These are phyloP conservation scores for Pocillopora grandis DNA, from an alignment of 92 coral and sea anemone species.

Conservation along the genomic window DNA sequence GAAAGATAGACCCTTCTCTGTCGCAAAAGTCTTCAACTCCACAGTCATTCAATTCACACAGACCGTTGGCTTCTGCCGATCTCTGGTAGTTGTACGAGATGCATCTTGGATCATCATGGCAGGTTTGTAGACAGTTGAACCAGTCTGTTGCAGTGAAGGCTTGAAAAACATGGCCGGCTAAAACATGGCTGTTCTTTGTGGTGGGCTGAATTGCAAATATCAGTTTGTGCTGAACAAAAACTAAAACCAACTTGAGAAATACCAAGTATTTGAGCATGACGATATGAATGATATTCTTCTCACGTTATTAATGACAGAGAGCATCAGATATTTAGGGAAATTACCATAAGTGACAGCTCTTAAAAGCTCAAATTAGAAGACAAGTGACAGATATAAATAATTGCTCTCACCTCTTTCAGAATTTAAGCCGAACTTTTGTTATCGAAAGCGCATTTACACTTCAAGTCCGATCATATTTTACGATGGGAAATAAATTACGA, in stretches of 20 bases:
- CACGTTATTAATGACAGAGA: too few species aligned
- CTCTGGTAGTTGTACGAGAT: constrained; percentile 44
- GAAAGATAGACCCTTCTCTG: neutral
- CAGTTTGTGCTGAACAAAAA: neutral
- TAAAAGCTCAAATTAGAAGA: too few species aligned
- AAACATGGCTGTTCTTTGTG: constrained; percentile 6
- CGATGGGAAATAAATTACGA: too few species aligned
- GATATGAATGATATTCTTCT: neutral
- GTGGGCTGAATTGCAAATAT: neutral
- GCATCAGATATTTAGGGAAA: too few species aligned
- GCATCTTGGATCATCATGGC: constrained; percentile 20
- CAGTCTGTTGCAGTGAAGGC: constrained; percentile 20
- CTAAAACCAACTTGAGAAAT: neutral
- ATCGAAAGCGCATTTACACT: too few species aligned
- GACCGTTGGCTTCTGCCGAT: constrained; percentile 8
- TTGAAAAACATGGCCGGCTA: constrained; percentile 18
- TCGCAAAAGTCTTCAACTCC: constrained; percentile 10
- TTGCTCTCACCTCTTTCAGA: too few species aligned
- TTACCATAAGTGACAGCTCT: too few species aligned
- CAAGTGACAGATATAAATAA: too few species aligned
- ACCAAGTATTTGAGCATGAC: too few species aligned
- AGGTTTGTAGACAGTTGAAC: constrained; percentile 29
- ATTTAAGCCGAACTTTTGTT: too few species aligned
- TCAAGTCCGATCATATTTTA: too few species aligned
- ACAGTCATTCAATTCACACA: constrained; percentile 12